These are phyloP conservation scores for Bradypus variegatus DNA, from an alignment of 2,797 vertebrate genomes.

Conservation along the genomic window DNA sequence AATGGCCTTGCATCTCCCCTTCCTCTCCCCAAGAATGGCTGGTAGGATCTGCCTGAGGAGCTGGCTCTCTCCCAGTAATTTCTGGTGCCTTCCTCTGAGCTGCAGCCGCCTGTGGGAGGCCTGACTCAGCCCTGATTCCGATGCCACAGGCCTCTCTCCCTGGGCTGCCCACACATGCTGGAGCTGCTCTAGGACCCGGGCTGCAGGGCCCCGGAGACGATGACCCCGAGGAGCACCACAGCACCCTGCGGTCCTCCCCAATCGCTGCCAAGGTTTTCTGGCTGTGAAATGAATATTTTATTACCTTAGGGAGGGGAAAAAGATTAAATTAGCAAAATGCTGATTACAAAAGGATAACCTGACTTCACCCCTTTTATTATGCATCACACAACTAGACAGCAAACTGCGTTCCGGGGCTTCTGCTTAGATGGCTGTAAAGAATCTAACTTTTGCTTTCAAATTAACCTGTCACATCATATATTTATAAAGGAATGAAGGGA, in stretches of 20 bases:
- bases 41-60: neutral
- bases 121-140: neutral
- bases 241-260: conserved; percentile 18
- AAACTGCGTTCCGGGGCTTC: conserved; percentile 66
- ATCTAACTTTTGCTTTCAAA: conserved; percentile 75
- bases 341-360: conserved; percentile 70
- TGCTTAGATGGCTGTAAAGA: conserved; percentile 74
- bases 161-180: fast-evolving
- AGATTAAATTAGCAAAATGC: conserved; percentile 64
- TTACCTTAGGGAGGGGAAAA: conserved; percentile 62
- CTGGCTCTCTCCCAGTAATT: neutral
- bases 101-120: neutral
- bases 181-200: fast-evolving
- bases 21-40: neutral
- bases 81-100: neutral
- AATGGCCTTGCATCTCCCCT: neutral
- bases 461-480: conserved; percentile 79
- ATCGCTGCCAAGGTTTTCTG: conserved; percentile 59
- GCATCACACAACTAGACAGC: conserved; percentile 65
- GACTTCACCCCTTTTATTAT: conserved; percentile 73
- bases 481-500: conserved; percentile 73
- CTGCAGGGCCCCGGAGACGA: neutral
- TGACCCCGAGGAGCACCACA: neutral
- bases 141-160: neutral
- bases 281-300: conserved; percentile 73